Evolutionary conservation across 2,888 invertebrate genomes (phyloP), one percentile per base, ranked within the genome.

Genomic region (Pollenia labialis): DNA sequence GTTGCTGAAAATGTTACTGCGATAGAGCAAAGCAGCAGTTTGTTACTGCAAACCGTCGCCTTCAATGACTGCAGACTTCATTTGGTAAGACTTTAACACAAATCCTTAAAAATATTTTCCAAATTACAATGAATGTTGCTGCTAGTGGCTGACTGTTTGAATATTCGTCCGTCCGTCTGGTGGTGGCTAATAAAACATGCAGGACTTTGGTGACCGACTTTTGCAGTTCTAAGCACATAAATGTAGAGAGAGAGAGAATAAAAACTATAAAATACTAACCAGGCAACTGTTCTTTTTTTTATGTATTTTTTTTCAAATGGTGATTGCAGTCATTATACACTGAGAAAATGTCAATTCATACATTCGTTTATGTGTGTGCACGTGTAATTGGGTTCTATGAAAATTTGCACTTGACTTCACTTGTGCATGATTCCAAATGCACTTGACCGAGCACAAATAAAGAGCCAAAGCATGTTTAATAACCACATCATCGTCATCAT

Each of bases 381-480:
- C 77, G 72, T 77, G 16, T 48, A 46, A 66, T 48, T 54, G 23
- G 3, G 44, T 79, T 68, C 18, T 72, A 6, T 68, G 46, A 58
- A 48, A 84, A 72, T 81, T 72, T 87, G 71, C 62, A 81, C 84
- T 81, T 87, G 84, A 81, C 87, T 84, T 87, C 83, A 83, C 71
- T 87, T 87, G 83, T 74, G 75, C 74, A 86, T 71, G 79, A 80
- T 75, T 86, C 81, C 32, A 48, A 71, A 84, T 84, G 80, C 80
- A 83, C 87, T 87, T 84, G 84, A 87, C 87, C 87, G 84, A 50
- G 4, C 76, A 74, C 79, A 83, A 81, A 64, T 72, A 72, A 84
- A 81, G 52, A 80, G 66, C 23, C 79, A 64, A 69, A 74, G 68
- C 54, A 50, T 68, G 50, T 50, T 71, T 69, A 62, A 40, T 71